phyloP scores from a whole-genome alignment of 2,888 invertebrate species.

The Brachyptera putata region DNA sequence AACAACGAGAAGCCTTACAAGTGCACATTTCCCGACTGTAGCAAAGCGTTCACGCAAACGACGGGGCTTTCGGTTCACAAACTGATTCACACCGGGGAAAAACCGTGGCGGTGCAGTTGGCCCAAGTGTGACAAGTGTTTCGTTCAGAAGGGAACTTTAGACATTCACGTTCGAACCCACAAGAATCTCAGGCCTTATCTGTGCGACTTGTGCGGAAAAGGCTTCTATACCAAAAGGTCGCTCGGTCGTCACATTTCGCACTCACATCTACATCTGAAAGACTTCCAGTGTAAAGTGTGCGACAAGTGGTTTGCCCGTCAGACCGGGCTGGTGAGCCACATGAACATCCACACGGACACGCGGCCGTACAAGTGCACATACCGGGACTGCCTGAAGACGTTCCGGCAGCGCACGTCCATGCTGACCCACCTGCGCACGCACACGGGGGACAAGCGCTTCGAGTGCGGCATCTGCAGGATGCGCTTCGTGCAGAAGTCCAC shows the following conservation, averaged over 20 bases:
- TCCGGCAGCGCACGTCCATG: background rate
- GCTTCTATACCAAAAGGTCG: background rate
- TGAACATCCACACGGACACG: background rate
- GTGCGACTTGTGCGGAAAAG: background rate
- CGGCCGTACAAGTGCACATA: background rate
- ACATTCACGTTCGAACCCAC: background rate
- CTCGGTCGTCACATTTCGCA: background rate
- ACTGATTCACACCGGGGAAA: background rate
- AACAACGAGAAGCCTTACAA: background rate
- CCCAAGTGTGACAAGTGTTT: background rate
- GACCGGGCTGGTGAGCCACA: background rate
- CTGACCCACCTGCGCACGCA: background rate
- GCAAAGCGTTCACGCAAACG: background rate
- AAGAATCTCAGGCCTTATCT: background rate
- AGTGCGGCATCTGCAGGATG: background rate
- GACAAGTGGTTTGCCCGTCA: background rate
- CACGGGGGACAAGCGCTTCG: background rate
- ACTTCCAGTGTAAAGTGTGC: background rate
- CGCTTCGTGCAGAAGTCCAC: background rate
- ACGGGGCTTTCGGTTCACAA: background rate
- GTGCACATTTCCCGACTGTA: background rate
- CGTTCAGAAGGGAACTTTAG: background rate
- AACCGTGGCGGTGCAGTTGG: background rate
- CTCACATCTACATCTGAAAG: background rate
- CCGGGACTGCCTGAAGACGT: background rate